Percentiles rank a stretch among this genome's conserved stretches.
Evolutionary conservation across 53 echinoderm and acorn worm species (phyloP).

Genomic region (Paracentrotus lividus): DNA sequence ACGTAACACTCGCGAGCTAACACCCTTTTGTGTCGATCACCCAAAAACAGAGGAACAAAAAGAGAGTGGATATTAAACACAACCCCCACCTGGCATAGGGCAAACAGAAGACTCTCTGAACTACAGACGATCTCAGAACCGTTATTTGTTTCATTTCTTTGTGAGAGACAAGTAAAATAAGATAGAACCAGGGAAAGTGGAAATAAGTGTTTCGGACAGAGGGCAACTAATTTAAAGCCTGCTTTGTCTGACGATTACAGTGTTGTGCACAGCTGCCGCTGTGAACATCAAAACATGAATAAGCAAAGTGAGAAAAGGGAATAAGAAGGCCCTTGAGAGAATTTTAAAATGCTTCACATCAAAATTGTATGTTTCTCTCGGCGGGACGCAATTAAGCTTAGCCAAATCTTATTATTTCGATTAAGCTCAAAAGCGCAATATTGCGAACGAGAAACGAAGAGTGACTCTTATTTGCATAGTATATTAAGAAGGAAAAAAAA

Average conservation of each 20-base stretch:
- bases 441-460: background rate
- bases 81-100: constrained; percentile 54
- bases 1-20: constrained; percentile 46
- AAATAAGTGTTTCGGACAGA: constrained; percentile 7
- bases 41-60: background rate
- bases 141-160: constrained; percentile 28
- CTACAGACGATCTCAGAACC: background rate
- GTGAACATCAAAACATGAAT: constrained; percentile 27
- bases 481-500: too few relatives aligned
- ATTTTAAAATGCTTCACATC: background rate
- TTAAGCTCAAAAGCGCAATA: constrained; percentile 10
- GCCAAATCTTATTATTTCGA: constrained; percentile 60
- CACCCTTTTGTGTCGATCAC: background rate
- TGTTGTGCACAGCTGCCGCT: constrained; percentile 57
- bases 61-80: constrained; percentile 13
- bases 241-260: constrained; percentile 5
- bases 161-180: constrained; percentile 8
- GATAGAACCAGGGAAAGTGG: constrained; percentile 29
- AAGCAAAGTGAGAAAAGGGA: background rate
- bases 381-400: constrained; percentile 34
- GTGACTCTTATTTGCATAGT: background rate
- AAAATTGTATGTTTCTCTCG: background rate
- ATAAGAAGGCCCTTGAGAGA: background rate
- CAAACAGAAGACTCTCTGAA: constrained; percentile 40
- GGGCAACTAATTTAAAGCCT: background rate